Conservation (phyloP, 2,888 invertebrate species). For the Drosophila nigritarsus region DNA sequence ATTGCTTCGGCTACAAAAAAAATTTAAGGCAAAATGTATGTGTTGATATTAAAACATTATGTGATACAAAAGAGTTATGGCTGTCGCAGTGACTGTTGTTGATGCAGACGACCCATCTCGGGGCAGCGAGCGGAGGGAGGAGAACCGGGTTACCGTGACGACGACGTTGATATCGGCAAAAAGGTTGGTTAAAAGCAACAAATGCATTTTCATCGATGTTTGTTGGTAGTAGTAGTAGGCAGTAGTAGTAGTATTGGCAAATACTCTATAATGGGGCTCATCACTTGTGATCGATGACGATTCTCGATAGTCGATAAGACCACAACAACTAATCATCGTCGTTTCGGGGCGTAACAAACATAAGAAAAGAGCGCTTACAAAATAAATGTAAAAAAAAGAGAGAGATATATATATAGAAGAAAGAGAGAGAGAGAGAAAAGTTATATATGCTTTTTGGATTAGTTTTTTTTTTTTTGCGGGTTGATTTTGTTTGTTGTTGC, state of each 20-base stretch:
- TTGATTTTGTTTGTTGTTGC: constrained; percentile 50
- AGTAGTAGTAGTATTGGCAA: constrained; percentile 28
- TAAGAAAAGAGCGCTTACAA: constrained; percentile 70
- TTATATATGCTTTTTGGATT: constrained; percentile 74
- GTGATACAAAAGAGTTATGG: constrained; percentile 16
- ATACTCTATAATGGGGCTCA: constrained; percentile 58
- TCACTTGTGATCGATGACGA: constrained; percentile 65
- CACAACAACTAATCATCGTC: constrained; percentile 47
- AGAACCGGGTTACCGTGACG: constrained; percentile 25
- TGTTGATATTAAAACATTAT: constrained; percentile 17
- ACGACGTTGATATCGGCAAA: constrained; percentile 43
- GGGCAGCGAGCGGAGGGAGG: constrained; percentile 9
- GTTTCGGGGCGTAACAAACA: constrained; percentile 62
- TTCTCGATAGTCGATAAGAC: constrained; percentile 48
- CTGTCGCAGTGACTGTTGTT: constrained; percentile 32
- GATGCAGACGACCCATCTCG: constrained; percentile 45
- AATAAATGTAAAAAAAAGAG: constrained; percentile 68
- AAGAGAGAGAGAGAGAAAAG: constrained; percentile 73
- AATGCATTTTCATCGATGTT: constrained; percentile 52
- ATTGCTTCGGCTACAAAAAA: constrained; percentile 1
- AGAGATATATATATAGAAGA: constrained; percentile 49
- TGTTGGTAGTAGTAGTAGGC: constrained; percentile 44
- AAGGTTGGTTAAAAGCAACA: constrained; percentile 54
- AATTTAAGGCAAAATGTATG: not conserved
- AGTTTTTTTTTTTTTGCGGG: constrained; percentile 57